Base-by-base conservation (phyloP, 23 tunicate genomes). In the Clavelina lepadiformis region DNA sequence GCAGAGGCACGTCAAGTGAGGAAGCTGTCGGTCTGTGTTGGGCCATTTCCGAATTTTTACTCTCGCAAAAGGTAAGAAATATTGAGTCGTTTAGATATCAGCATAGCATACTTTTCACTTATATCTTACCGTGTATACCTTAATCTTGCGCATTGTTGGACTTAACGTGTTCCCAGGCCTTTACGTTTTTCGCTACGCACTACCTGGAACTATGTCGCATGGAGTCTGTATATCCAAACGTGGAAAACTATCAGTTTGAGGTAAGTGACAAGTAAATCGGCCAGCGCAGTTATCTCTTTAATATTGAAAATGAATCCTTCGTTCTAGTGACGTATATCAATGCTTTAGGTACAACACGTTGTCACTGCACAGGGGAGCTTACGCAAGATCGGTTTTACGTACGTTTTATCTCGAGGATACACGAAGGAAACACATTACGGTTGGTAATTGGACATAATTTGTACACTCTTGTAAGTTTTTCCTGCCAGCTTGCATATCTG, bases 1-100 rank as follows among this genome's bases (percentile, higher is more conserved):
- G 95, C 5, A 65, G 95, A 20, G 95, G 95, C 28, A 86, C 95
- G 32, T 78, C 86, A 0, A 83, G 75, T 22, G 85, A 86, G 52
- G 95, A 86, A 72, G 95, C 86, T 28, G 85, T 86, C 15, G 95
- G 95, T 18, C 33, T 86, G 7, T 86, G 95, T 51, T 86, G 95
- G 95, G 80, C 95, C 3, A 78, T 86, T 24, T 72, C 95, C 7
- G 95, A 86, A 37, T 79, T 72, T 66, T 56, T 86, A 34, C 73
- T 85, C 19, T 57, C 78, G 2, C 83, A 77, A 46, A 77, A 77
- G 68, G 93, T 85, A 19, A 60, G 46, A 13, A 7, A 11, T 41
- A 8, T 41, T 11, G 15, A 41, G n/a, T n/a, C n/a, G n/a, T n/a
- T n/a, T n/a, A n/a, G n/a, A n/a, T n/a, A n/a, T n/a, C n/a, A n/a